Evolutionary conservation across 2,797 vertebrate genomes (phyloP).

Genomic region (Gymnocypris eckloni): DNA sequence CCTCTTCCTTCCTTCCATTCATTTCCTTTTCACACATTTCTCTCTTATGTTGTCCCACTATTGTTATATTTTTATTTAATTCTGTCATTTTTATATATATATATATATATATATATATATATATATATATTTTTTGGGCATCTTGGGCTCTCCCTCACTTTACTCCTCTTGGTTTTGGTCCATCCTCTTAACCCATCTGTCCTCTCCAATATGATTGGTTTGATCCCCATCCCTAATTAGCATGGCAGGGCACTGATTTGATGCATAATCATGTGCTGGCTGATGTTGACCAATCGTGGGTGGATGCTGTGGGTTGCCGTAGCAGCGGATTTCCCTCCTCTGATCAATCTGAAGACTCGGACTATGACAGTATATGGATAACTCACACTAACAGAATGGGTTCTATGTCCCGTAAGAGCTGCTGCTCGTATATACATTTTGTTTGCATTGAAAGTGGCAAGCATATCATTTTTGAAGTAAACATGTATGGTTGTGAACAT

Average conservation of each 20-base stretch:
- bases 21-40: constrained; percentile 62
- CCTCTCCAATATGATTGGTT: constrained; percentile 59
- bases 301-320: constrained; percentile 94
- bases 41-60: constrained; percentile 45
- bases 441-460: background rate
- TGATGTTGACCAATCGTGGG: constrained; percentile 92
- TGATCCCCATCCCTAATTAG: constrained; percentile 78
- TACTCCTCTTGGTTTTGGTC: constrained; percentile 21
- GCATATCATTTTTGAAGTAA: background rate
- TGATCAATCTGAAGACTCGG: constrained; percentile 99
- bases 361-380: constrained; percentile 99
- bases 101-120: background rate
- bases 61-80: constrained; percentile 60
- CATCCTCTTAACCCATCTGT: background rate
- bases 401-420: constrained; percentile 97
- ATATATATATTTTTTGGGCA: constrained; percentile 7
- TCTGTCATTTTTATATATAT: constrained; percentile 65
- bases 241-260: constrained; percentile 99
- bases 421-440: constrained; percentile 86
- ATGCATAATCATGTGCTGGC: constrained; percentile 99
- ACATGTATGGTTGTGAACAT: background rate
- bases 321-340: constrained; percentile 93
- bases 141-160: constrained; percentile 7
- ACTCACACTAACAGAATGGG: constrained; percentile 99
- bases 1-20: constrained; percentile 66